phyloP scores from a whole-genome alignment of 2,113 vertebrate genomes.

The Turnix velox region DNA sequence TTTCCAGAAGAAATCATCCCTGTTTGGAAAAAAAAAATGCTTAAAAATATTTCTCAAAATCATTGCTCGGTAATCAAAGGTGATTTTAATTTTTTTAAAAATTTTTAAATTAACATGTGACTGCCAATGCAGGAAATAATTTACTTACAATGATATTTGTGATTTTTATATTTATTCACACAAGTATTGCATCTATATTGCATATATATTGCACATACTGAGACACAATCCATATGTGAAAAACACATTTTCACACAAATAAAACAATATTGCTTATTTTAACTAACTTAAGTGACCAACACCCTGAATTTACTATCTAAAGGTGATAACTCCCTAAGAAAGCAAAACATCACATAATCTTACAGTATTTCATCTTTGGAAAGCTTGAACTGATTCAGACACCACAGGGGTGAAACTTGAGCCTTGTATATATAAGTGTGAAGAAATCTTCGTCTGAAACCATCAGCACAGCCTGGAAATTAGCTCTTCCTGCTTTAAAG shows the following conservation, averaged over 20 bases:
- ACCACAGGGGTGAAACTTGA: not conserved
- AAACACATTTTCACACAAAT: not conserved
- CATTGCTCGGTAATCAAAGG: not conserved
- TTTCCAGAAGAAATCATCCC: not conserved
- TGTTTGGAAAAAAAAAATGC: not conserved
- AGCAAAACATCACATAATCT: not conserved
- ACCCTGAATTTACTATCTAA: not conserved
- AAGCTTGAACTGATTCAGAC: not conserved
- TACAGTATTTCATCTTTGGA: not conserved
- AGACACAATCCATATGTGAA: not conserved
- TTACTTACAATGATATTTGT: not conserved
- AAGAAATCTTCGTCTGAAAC: not conserved
- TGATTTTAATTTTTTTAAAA: not conserved
- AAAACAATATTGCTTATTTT: not conserved
- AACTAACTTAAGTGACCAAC: fast-evolving
- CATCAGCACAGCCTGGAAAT: not conserved
- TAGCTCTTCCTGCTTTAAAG: not conserved
- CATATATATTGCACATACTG: not conserved
- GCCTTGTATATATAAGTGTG: not conserved
- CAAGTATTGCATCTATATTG: not conserved
- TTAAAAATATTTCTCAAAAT: not conserved
- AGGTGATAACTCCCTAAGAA: not conserved
- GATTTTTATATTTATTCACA: not conserved
- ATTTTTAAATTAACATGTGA: not conserved
- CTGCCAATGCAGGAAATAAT: not conserved